These are phyloP conservation scores for Rhinolophus sinicus DNA, from an alignment of 2,113 vertebrate genomes.

Conservation along the genomic window DNA sequence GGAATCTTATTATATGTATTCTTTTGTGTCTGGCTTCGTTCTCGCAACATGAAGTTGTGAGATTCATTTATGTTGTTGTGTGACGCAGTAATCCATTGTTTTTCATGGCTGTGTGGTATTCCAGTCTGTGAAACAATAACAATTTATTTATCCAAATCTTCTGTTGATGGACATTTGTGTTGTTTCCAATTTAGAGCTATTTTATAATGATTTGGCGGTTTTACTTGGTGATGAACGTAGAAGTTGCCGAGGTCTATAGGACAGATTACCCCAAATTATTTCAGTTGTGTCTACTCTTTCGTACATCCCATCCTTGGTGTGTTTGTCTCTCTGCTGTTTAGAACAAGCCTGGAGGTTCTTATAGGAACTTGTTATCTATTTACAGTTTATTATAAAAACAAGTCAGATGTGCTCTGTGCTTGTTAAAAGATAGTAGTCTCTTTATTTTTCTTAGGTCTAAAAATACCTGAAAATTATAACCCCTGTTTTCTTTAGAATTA, in stretches of 20 bases:
- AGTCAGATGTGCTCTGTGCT: not conserved
- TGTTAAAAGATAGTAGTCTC: not conserved
- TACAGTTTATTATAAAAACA: not conserved
- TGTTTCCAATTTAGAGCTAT: not conserved
- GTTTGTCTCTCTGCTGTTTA: not conserved
- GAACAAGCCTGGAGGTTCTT: not conserved
- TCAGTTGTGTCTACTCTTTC: not conserved
- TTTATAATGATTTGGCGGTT: not conserved
- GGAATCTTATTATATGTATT: not conserved
- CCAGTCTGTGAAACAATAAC: not conserved
- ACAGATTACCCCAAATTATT: not conserved
- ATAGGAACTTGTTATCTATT: not conserved
- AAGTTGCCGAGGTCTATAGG: not conserved
- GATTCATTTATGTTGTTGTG: not conserved
- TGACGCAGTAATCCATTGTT: not conserved
- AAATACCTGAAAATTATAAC: not conserved
- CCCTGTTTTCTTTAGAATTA: not conserved
- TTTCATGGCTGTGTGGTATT: not conserved
- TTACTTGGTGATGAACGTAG: not conserved
- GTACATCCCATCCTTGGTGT: not conserved
- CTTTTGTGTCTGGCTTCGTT: not conserved
- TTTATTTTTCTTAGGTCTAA: not conserved
- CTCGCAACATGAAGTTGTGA: not conserved
- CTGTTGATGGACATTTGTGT: not conserved
- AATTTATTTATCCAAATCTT: not conserved